Evolutionary conservation across 2,888 invertebrate species (phyloP).

Genomic region (Eremobia ochroleuca): DNA sequence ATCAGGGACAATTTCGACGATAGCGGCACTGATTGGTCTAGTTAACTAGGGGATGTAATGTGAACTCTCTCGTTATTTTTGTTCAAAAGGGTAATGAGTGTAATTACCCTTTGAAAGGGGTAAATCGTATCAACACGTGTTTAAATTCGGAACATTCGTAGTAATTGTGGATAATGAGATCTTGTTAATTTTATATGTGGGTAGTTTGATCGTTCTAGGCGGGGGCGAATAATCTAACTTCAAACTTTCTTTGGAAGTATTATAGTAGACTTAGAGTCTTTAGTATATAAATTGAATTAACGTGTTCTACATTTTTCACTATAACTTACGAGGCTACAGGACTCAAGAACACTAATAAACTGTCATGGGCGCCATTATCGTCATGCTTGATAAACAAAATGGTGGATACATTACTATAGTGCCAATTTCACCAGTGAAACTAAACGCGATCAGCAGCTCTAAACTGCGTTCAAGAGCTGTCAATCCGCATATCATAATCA

Average conservation of each 20-base stretch:
- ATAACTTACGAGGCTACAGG: not conserved
- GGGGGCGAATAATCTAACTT: not conserved
- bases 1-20: conserved; percentile 80
- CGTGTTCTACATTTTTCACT: not conserved
- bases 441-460: not conserved
- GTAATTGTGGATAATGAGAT: conserved; percentile 43
- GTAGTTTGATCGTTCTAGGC: conserved; percentile 34
- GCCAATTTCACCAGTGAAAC: not conserved
- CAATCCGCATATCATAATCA: too few species aligned
- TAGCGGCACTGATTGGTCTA: conserved; percentile 76
- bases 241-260: not conserved
- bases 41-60: conserved; percentile 55
- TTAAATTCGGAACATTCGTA: conserved; percentile 49
- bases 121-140: conserved; percentile 50
- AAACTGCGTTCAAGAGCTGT: not conserved
- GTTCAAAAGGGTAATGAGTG: conserved; percentile 49
- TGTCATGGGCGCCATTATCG: not conserved
- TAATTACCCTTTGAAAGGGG: conserved; percentile 48
- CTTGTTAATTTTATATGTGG: conserved; percentile 24
- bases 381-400: not conserved
- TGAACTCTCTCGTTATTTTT: conserved; percentile 58
- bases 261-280: not conserved
- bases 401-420: not conserved
- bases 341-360: not conserved
- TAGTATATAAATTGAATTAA: not conserved